A percentile compares a stretch with the other conserved stretches of the same genome.
phyloP scores from a whole-genome alignment of 2,113 vertebrate species.

The Passer montanus region DNA sequence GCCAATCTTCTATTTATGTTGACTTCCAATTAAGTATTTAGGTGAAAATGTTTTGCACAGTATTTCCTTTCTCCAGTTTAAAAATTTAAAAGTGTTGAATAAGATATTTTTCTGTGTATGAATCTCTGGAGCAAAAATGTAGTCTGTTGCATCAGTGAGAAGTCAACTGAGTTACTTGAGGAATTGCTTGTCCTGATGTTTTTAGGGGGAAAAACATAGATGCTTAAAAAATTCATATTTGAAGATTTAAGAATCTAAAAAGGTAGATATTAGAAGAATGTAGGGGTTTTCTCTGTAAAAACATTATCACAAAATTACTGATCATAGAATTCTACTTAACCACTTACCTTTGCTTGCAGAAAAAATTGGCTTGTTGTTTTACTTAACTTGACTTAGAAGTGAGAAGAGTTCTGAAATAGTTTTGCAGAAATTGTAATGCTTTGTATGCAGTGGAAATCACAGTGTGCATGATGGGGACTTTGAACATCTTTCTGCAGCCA shows the following conservation, averaged over 20 bases:
- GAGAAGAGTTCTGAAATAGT: not conserved
- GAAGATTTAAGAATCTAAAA: not conserved
- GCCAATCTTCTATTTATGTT: slow-evolving; percentile 14
- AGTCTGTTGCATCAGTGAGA: not conserved
- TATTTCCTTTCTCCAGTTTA: slow-evolving; percentile 45
- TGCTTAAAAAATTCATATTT: not conserved
- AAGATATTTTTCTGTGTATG: slow-evolving; percentile 19
- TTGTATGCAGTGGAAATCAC: not conserved
- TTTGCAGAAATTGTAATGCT: not conserved
- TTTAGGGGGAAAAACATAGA: not conserved
- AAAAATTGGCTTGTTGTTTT: not conserved
- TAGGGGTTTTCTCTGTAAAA: not conserved
- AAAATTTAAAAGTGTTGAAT: slow-evolving; percentile 50
- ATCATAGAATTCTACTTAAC: not conserved
- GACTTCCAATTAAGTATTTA: slow-evolving; percentile 55
- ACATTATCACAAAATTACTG: not conserved
- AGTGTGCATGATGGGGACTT: not conserved
- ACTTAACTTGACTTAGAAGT: not conserved
- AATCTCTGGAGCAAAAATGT: not conserved
- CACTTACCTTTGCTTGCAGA: not conserved
- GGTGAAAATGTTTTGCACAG: slow-evolving; percentile 23
- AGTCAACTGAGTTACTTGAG: slow-evolving; percentile 10
- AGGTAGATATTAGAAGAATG: not conserved
- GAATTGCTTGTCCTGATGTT: slow-evolving; percentile 9
- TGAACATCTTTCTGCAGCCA: not conserved